Evolutionary conservation across 2,113 vertebrate species (phyloP).

Genomic region (Hippocampus barbouri): DNA sequence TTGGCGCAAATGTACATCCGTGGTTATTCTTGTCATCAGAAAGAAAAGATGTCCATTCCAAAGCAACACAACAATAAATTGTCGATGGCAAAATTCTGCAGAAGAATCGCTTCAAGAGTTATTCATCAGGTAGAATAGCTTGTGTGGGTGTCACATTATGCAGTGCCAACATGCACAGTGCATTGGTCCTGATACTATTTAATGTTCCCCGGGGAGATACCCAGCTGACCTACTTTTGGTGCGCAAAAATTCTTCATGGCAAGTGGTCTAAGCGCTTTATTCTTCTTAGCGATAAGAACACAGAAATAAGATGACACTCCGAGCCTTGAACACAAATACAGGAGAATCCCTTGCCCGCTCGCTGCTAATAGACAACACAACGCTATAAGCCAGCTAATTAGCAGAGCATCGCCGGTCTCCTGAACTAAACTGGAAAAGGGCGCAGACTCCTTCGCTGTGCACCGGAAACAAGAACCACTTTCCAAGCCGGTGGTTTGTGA

Average conservation of each 20-base stretch:
- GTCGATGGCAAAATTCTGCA: neutral
- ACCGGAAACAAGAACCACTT: constrained; percentile 18
- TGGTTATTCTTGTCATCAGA: neutral
- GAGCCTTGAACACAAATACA: neutral
- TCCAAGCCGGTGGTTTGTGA: constrained; percentile 35
- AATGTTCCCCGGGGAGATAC: constrained; percentile 64
- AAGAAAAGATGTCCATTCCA: neutral
- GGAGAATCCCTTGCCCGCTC: constrained; percentile 14
- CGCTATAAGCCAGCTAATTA: constrained; percentile 49
- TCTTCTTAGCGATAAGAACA: constrained; percentile 28
- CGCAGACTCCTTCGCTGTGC: constrained; percentile 21
- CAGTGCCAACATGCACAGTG: constrained; percentile 48
- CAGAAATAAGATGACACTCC: constrained; percentile 21
- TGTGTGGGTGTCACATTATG: constrained; percentile 47
- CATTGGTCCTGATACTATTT: constrained; percentile 49
- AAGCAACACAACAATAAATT: neutral
- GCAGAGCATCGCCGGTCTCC: constrained; percentile 42
- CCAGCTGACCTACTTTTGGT: constrained; percentile 74
- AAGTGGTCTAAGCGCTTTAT: constrained; percentile 44
- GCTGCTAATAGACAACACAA: constrained; percentile 27
- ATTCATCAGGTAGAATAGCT: constrained; percentile 12
- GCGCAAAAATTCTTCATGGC: constrained; percentile 60
- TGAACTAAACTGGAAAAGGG: constrained; percentile 15
- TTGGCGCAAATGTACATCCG: neutral
- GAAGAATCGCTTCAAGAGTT: neutral